A percentile compares a stretch with the other conserved stretches of the same genome.
These are phyloP conservation scores for Avahi laniger DNA, from an alignment of 2,797 vertebrate genomes.

Conservation along the genomic window DNA sequence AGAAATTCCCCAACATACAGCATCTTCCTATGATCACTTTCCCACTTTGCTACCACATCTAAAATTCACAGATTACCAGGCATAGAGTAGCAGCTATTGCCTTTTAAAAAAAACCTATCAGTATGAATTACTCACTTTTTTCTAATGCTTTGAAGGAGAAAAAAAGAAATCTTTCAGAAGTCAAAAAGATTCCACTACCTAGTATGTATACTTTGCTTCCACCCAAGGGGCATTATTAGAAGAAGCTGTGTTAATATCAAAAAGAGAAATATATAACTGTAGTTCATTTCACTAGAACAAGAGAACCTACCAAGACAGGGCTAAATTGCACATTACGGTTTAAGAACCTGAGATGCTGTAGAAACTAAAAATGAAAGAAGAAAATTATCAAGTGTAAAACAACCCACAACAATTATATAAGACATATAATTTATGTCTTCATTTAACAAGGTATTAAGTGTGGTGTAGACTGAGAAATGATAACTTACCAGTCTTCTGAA, in stretches of 20 bases:
- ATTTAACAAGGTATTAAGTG: neutral
- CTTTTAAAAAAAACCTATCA: neutral
- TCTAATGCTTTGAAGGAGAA: neutral
- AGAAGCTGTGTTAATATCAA: neutral
- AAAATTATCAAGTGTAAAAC: neutral
- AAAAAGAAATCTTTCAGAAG: neutral
- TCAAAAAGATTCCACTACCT: neutral
- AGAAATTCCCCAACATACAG: neutral
- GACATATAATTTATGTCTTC: neutral
- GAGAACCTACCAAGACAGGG: neutral
- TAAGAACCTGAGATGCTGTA: neutral
- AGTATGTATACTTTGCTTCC: neutral
- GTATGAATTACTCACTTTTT: neutral
- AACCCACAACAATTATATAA: neutral
- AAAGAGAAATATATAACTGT: neutral
- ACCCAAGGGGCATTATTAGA: neutral
- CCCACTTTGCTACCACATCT: neutral
- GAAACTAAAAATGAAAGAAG: neutral
- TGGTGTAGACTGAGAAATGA: neutral
- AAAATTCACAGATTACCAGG: neutral
- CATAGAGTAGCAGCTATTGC: neutral
- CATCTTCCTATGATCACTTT: neutral
- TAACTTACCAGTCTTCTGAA: slow-evolving; percentile 94
- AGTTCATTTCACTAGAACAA: slow-evolving; percentile 23
- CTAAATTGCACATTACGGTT: neutral